Evolutionary conservation across 2,888 invertebrate species (phyloP), one percentile per base, ranked within the genome.

Genomic region (Drosophila phalerata): DNA sequence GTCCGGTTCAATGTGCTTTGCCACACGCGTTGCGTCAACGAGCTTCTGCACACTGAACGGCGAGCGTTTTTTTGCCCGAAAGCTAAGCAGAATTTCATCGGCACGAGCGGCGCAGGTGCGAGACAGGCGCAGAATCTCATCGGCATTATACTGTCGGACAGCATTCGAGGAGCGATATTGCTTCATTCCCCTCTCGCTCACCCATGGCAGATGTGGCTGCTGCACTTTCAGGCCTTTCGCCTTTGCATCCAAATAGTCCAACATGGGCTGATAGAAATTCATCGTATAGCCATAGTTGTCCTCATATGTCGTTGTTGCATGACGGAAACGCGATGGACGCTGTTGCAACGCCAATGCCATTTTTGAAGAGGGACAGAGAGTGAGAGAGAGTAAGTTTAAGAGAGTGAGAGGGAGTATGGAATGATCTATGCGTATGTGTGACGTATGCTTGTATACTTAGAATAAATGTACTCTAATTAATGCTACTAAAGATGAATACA

Each of bases 181-280:
- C 77, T 94, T 93, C 73, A 96, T 93, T 37, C 95, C 95, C 85
- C 95, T 94, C 91, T 96, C 96, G 91, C 95, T 95, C 69, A 94
- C 94, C 95, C 95, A 95, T 65, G 96, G 96, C 77, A 97, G 93
- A 92, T 96, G 96, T 77, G 97, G 92, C 67, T 92, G 91, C 78
- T 92, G 92, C 79, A 91, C 90, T 63, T 91, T 85, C 63, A 90
- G 83, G 67, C 88, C 89, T 71, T 91, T 90, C 66, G 95, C 94
- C 93, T 96, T 96, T 47, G 94, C 94, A 90, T 95, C 95, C 82
- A 97, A 95, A 90, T 96, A 97, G 92, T 97, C 96, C 88, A 97
- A 95, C 97, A 97, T 97, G 52, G 97, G 97, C 92, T 97, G 96
- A 93, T 97, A 97, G 92, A 95, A 96, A 93, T 97, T 96, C 89